Percentiles rank a stretch among this genome's conserved stretches.
These are phyloP conservation scores for Agrochola lota DNA, from an alignment of 2,888 invertebrate species.

Conservation along the genomic window DNA sequence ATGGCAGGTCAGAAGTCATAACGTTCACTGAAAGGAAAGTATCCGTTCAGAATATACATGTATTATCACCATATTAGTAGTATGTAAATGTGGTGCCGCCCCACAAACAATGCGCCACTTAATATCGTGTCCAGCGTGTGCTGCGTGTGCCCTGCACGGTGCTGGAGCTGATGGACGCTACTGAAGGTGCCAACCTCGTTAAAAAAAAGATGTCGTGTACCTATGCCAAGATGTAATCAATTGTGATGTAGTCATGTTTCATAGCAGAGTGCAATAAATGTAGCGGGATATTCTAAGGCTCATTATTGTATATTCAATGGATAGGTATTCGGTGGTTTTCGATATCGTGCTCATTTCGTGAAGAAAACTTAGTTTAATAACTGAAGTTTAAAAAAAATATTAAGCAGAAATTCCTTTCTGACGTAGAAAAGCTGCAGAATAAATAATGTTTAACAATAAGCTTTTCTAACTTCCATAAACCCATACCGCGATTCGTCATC, in stretches of 20 bases:
- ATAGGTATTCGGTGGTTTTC: not conserved
- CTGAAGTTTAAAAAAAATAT: not conserved
- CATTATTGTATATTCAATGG: not conserved
- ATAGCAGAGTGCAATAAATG: not conserved
- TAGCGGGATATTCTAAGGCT: not conserved
- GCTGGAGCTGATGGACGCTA: not conserved
- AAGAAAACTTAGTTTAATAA: too few relatives aligned
- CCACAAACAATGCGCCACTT: not conserved
- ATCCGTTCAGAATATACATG: not conserved
- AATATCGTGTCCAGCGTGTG: not conserved
- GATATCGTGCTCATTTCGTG: not conserved
- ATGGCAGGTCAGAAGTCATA: constrained; percentile 44
- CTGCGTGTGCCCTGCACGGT: not conserved
- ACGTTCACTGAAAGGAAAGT: constrained; percentile 50
- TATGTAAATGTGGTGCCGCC: not conserved
- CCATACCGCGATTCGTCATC: not conserved
- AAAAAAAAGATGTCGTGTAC: not conserved
- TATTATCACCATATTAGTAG: not conserved
- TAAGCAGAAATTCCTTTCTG: not conserved
- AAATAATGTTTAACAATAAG: not conserved
- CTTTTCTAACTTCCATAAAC: not conserved
- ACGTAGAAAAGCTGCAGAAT: not conserved
- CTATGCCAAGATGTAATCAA: not conserved
- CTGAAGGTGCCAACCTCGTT: not conserved
- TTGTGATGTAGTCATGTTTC: not conserved